Base-by-base conservation (phyloP, 2,888 invertebrate species). In the Acronicta alni region DNA sequence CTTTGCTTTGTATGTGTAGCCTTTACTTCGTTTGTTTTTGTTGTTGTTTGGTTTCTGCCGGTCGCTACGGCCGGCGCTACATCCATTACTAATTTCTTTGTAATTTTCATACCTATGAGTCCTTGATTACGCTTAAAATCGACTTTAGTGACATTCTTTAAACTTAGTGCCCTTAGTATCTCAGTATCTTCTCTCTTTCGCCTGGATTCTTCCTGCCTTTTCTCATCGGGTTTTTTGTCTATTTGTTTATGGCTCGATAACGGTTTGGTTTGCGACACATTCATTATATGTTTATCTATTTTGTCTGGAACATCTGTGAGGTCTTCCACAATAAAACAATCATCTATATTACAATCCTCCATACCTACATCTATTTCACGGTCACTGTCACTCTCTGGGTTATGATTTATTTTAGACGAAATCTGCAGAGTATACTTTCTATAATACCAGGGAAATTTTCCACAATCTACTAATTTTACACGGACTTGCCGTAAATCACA, bases 61-160 rank as follows among this genome's bases (percentile, higher is more conserved):
- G 17, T 15, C 42, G 9, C 7, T 38, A 20, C 18, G 2, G 26
- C 39, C 16, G 16, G 6, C 7, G 15, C 52, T 16, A 17, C 12
- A 41, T 39, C 43, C 47, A n/a, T 39, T 35, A 20, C 32, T 1
- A 42, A 7, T 47, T 67, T 62, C 14, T 49, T 72, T 44, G 53
- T 73, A 47, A 87, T 72, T 73, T 75, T 86, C 59, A 88, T 67
- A 10, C 88, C 88, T 18, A 88, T 53, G 23, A 87, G 73, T 16
- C 88, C 88, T 65, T 30, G 69, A 58, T 88, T 88, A 55, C 73
- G 82, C 65, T 84, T 86, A 14, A 83, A 77, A 69, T 88, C 80
- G 12, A 88, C 41, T 56, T 70, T 51, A n/a, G 37, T 20, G 6
- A 35, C n/a, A 60, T 79, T 63, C 44, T 64, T 77, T 15, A 60